Base-by-base conservation (phyloP, 1,140 invertebrate species). In the Dreissena polymorpha region DNA sequence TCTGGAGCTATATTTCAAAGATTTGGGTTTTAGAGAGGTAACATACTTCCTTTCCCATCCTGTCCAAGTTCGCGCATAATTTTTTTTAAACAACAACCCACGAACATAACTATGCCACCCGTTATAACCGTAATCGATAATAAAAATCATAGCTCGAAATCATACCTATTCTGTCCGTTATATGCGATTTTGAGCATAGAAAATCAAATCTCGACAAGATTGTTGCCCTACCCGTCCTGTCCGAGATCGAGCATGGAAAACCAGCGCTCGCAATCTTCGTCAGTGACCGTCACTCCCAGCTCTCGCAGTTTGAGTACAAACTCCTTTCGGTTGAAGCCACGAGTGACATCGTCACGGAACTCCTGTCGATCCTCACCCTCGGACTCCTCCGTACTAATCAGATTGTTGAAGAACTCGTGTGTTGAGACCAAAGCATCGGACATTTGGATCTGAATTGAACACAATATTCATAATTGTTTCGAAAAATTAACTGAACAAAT, bases 381-480 rank as follows among this genome's bases (percentile, higher is more conserved):
- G 18, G 73, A 60, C 16, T 86, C 84, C 2, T 96, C 95, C n/a
- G 96, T 96, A n/a, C n/a, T n/a, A n/a, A n/a, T n/a, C 14, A 99
- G 95, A 86, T 97, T 96, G 86, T 96, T 95, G 95, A 99, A 99
- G 91, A 98, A 98, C 91, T 96, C 96, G 88, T 98, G 96, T 18
- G 97, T 96, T 89, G 97, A 95, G 94, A 97, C 97, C 89, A 99
- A 98, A 83, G 99, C 98, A 94, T 99, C 98, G 2, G 98, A 99
- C 79, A 99, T 93, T 95, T 99, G 98, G 77, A 99, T 94, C 97
- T 99, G 92, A 57, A 94, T 94, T 87, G 86, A 81, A 85, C 85
- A 71, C 16, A 27, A 50, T 39, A 71, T 27, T 12, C 18, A 55
- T 55, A 55, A 55, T 12, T 55, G 18, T 55, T 12, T 55, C 18